Evolutionary conservation across 2,888 invertebrate genomes (phyloP), one percentile per base, ranked within the genome.

Genomic region (Opisthograptis luteolata): DNA sequence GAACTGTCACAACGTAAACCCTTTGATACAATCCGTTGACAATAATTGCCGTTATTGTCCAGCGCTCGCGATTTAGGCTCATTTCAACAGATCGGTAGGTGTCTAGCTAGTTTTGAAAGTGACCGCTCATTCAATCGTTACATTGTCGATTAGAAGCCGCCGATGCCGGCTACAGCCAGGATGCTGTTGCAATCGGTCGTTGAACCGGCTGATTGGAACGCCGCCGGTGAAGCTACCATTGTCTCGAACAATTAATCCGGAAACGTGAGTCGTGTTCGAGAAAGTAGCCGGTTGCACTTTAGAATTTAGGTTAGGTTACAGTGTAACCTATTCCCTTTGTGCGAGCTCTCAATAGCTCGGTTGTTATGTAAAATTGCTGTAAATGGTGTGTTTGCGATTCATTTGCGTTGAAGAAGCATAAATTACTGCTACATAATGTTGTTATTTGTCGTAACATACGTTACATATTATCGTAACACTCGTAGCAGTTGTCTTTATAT

Each of bases 111-210:
- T 17, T 17, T 20, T 20, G 20, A 20, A 20, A 20, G 20, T 20
- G 20, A 20, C 20, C 20, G 20, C 5, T 7, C 20, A 20, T 20
- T 20, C 20, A 20, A 7, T 20, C 2, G 20, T 20, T 17, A 24
- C 24, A 24, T 24, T 24, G 24, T 24, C 6, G 7, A 2, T 7
- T 17, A n/a, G 17, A 17, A 17, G 17, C 17, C 25, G 10, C 6
- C 19, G n/a, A n/a, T n/a, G n/a, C n/a, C n/a, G n/a, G n/a, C n/a
- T n/a, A n/a, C n/a, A n/a, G n/a, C n/a, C 30, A 30, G 9, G 24
- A 10, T 27, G 56, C 45, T 55, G 54, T 62, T 63, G 71, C 68
- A 73, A 76, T 78, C 77, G 73, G 71, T 72, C 75, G 56, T 73
- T 77, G 64, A 73, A 69, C 74, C 66, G 62, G 59, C 59, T 60